Percentiles rank a stretch among this genome's conserved stretches.
Evolutionary conservation across 2,888 invertebrate genomes (phyloP).

Genomic region (Limnephilus auricula): DNA sequence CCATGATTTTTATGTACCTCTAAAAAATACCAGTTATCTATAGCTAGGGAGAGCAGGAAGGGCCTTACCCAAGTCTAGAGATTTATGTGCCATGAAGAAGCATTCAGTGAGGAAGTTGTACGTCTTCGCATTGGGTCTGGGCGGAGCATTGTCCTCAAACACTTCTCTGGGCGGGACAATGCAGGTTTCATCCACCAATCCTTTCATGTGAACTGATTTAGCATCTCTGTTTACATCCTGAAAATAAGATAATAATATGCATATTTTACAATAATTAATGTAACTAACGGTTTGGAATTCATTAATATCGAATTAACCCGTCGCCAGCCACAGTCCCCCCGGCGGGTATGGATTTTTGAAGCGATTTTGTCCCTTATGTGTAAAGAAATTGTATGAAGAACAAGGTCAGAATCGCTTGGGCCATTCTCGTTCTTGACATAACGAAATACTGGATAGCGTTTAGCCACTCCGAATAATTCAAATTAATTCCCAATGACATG

Average conservation of each 20-base stretch:
- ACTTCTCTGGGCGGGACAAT: conserved; percentile 83
- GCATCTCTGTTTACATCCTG: conserved; percentile 79
- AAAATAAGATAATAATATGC: conserved; percentile 56
- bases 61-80: conserved; percentile 84
- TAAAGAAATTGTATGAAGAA: no score
- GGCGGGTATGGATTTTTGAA: no score
- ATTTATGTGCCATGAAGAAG: conserved; percentile 93
- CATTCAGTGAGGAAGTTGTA: conserved; percentile 94
- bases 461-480: no score
- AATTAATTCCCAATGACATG: no score
- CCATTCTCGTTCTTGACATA: no score
- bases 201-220: conserved; percentile 84
- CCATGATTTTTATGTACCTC: no score
- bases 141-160: conserved; percentile 73
- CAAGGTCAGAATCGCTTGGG: no score
- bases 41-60: background rate
- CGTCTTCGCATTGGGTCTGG: conserved; percentile 77
- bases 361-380: no score
- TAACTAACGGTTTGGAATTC: no score
- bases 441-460: no score
- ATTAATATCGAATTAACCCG: no score
- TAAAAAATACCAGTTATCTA: background rate
- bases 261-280: background rate
- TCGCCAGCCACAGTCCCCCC: no score
- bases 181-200: conserved; percentile 87